A percentile compares a stretch with the other conserved stretches of the same genome.
These are phyloP conservation scores for Adrianichthys oophorus DNA, from an alignment of 2,797 vertebrate species.

Conservation along the genomic window DNA sequence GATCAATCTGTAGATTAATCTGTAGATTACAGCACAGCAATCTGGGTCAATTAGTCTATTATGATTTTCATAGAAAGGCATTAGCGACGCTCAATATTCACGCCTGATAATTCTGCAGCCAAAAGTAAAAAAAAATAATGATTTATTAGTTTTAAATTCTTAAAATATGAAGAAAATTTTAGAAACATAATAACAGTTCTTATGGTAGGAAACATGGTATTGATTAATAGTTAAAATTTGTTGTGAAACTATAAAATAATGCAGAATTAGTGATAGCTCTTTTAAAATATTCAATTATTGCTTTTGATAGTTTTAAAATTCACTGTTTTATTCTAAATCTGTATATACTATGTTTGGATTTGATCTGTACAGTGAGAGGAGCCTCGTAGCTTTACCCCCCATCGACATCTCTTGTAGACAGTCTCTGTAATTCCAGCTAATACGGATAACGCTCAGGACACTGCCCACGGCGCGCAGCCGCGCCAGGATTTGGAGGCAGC, in stretches of 20 bases:
- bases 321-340: no score
- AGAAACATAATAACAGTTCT: no score
- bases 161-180: no score
- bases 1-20: constrained; percentile 78
- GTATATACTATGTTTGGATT: neutral
- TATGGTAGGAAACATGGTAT: no score
- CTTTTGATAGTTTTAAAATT: no score
- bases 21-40: constrained; percentile 69
- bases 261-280: no score
- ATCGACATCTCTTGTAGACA: constrained; percentile 37
- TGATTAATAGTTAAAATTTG: no score
- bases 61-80: constrained; percentile 12
- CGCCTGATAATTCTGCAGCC: neutral
- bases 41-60: constrained; percentile 60
- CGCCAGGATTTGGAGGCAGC: constrained; percentile 57
- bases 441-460: constrained; percentile 76
- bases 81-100: neutral
- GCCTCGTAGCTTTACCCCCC: constrained; percentile 30
- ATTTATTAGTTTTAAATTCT: no score
- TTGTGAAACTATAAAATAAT: no score
- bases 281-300: no score
- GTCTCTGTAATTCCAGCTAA: constrained; percentile 77
- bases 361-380: constrained; percentile 7
- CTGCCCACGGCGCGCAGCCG: constrained; percentile 41
- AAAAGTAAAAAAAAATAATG: neutral